These are phyloP conservation scores for Hypsopygia costalis DNA, from an alignment of 2,888 invertebrate species.

Conservation along the genomic window DNA sequence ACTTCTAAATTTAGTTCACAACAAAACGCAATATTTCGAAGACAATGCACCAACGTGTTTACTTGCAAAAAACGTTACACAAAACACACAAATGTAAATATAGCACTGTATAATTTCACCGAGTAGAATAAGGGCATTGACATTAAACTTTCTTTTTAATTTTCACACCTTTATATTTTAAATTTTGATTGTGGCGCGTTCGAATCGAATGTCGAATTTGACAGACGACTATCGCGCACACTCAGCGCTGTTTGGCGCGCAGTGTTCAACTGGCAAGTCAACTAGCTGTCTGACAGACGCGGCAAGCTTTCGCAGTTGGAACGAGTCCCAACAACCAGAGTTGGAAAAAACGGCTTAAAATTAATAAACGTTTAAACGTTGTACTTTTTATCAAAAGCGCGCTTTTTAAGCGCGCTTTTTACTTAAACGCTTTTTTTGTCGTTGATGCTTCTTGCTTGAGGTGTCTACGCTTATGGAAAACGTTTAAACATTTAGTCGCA, in stretches of 20 bases:
- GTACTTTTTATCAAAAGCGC: no score
- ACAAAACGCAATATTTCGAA: slow-evolving; percentile 9
- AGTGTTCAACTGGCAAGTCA: slow-evolving; percentile 49
- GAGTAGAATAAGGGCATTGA: background rate
- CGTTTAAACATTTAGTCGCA: no score
- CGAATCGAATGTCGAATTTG: slow-evolving; percentile 35
- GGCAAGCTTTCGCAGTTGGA: slow-evolving; percentile 35
- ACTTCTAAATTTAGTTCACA: slow-evolving; percentile 16
- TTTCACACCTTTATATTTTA: slow-evolving; percentile 14
- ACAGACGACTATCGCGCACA: slow-evolving; percentile 38
- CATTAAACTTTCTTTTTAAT: slow-evolving; percentile 10
- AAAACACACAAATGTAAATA: slow-evolving; percentile 9
- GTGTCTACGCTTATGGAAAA: no score
- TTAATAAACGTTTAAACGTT: no score
- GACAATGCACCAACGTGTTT: slow-evolving; percentile 13
- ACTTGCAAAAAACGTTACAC: slow-evolving; percentile 12
- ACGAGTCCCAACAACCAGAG: slow-evolving; percentile 42
- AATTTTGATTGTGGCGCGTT: slow-evolving; percentile 46
- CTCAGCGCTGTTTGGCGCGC: slow-evolving; percentile 53
- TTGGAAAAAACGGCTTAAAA: no score
- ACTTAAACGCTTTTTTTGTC: no score
- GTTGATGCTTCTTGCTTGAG: no score
- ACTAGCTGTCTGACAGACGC: slow-evolving; percentile 22
- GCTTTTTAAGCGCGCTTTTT: no score
- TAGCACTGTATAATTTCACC: slow-evolving; percentile 1